Percentiles rank a stretch among this genome's conserved stretches.
These are phyloP conservation scores for Prenolepis imparis DNA, from an alignment of 2,888 invertebrate species.

Conservation along the genomic window DNA sequence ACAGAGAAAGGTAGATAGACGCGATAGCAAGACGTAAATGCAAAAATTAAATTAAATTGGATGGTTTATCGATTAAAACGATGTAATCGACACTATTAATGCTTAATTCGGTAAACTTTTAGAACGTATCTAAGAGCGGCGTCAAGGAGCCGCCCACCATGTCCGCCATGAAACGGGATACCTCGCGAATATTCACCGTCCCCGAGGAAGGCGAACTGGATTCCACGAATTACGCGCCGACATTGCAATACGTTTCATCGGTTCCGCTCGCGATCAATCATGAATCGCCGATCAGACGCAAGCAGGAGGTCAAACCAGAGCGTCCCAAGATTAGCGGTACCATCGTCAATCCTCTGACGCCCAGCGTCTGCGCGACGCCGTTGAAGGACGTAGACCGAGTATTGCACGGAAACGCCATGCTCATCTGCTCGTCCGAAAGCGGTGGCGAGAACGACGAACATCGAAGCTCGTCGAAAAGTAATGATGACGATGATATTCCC, in stretches of 20 bases:
- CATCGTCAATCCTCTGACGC: constrained; percentile 86
- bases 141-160: constrained; percentile 86
- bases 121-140: constrained; percentile 87
- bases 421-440: constrained; percentile 89
- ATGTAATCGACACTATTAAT: background rate
- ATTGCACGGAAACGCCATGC: constrained; percentile 91
- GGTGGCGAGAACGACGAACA: constrained; percentile 61
- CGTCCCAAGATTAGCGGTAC: constrained; percentile 54
- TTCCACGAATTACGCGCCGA: constrained; percentile 64
- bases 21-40: background rate
- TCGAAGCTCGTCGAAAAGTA: constrained; percentile 9
- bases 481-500: constrained; percentile 82
- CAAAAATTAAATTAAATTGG: background rate
- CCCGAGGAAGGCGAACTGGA: constrained; percentile 90
- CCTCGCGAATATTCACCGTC: constrained; percentile 93
- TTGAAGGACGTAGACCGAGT: constrained; percentile 92
- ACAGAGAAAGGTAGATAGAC: constrained; percentile 75
- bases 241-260: constrained; percentile 64
- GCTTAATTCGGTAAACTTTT: constrained; percentile 61
- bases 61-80: background rate
- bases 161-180: constrained; percentile 92
- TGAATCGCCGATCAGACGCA: constrained; percentile 74
- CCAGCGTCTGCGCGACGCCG: constrained; percentile 93
- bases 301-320: constrained; percentile 75
- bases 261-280: constrained; percentile 73